phyloP scores from a whole-genome alignment of 1,140 invertebrate genomes.

The Drosophila funebris region DNA sequence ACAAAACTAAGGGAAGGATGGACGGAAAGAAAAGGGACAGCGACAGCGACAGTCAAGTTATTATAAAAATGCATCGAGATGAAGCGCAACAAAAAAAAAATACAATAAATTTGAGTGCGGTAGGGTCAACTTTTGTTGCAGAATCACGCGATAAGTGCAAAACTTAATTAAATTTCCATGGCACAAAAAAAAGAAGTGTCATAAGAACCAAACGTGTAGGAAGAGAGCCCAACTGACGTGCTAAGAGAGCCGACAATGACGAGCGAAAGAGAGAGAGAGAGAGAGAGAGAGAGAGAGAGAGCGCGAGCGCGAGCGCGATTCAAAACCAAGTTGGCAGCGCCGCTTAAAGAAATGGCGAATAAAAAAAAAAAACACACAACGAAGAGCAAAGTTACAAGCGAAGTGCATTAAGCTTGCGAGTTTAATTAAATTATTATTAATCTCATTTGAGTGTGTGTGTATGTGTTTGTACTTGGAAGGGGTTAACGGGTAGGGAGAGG shows the following conservation, averaged over 20 bases:
- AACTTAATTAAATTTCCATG: slow-evolving; percentile 74
- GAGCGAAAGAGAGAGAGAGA: slow-evolving; percentile 2
- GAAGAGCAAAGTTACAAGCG: slow-evolving; percentile 52
- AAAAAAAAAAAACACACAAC: background rate
- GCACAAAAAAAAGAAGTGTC: slow-evolving; percentile 9
- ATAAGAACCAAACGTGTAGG: background rate
- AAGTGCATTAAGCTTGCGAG: slow-evolving; percentile 71
- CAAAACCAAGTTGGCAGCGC: slow-evolving; percentile 33
- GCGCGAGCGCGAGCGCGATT: too few species aligned
- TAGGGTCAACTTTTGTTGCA: slow-evolving; percentile 15
- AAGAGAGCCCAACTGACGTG: background rate
- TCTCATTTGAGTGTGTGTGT: slow-evolving; percentile 58
- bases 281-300: background rate
- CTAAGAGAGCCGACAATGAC: background rate
- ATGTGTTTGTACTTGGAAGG: background rate
- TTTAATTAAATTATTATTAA: slow-evolving; percentile 82
- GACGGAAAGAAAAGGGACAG: background rate
- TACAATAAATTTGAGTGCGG: background rate
- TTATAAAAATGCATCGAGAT: slow-evolving; percentile 22
- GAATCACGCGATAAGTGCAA: slow-evolving; percentile 60
- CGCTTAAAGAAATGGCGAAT: slow-evolving; percentile 16
- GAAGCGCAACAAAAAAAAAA: background rate
- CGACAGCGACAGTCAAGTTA: slow-evolving; percentile 2
- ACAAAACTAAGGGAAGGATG: background rate
- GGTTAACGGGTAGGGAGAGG: background rate